Percentiles rank a stretch among this genome's conserved stretches.
Conservation (phyloP, 2,797 vertebrate genomes). For the Protosalanx chinensis region DNA sequence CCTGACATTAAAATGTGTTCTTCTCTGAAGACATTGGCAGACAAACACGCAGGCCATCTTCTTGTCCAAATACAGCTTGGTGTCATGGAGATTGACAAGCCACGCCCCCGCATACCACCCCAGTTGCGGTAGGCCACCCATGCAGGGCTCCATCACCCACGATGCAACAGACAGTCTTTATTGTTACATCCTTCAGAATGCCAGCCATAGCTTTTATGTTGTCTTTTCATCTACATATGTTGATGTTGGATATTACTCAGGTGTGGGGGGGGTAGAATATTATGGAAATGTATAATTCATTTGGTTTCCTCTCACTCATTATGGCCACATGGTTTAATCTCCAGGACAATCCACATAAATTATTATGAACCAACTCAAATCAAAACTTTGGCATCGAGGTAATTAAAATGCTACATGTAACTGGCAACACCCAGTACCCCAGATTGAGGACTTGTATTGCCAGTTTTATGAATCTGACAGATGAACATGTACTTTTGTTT, state of each 20-base stretch:
- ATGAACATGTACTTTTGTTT: background rate
- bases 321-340: slow-evolving; percentile 18
- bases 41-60: slow-evolving; percentile 26
- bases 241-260: slow-evolving; percentile 37
- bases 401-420: background rate
- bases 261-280: slow-evolving; percentile 19
- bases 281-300: slow-evolving; percentile 29
- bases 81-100: slow-evolving; percentile 47
- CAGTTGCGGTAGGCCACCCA: slow-evolving; percentile 59
- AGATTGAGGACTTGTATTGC: background rate
- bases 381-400: background rate
- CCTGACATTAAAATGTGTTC: slow-evolving; percentile 26
- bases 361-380: slow-evolving; percentile 9
- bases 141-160: slow-evolving; percentile 40
- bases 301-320: slow-evolving; percentile 32
- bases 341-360: slow-evolving; percentile 21
- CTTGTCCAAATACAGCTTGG: slow-evolving; percentile 26
- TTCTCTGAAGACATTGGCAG: slow-evolving; percentile 41
- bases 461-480: background rate
- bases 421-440: no score
- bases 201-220: background rate
- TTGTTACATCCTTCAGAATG: slow-evolving; percentile 41
- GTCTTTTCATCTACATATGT: slow-evolving; percentile 26
- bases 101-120: slow-evolving; percentile 48
- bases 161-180: slow-evolving; percentile 40